Base-by-base conservation (phyloP, 1,140 invertebrate species). In the Sogatella furcifera region DNA sequence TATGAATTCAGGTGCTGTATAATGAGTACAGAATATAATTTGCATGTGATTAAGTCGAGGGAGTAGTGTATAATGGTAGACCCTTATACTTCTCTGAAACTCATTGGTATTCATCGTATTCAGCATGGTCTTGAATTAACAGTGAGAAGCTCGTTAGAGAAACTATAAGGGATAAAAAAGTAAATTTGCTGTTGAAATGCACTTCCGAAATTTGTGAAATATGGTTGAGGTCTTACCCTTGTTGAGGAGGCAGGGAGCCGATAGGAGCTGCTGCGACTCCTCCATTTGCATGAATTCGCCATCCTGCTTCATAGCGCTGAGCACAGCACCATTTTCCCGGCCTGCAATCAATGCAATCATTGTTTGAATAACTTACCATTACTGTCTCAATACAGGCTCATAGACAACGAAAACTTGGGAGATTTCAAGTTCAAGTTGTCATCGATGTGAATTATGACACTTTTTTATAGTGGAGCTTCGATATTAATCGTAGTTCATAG, bases 191-290 rank as follows among this genome's bases (percentile, higher is more conserved):
- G 13, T n/a, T 34, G 42, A 56, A 53, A 38, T 53, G 22, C 6
- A 60, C 19, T 55, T 22, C 2, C 15, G 21, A 55, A 56, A 38
- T 19, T 17, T 15, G 15, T 22, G 17, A 59, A 58, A 21, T 8
- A 38, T 38, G 34, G 15, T 21, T 2, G 2, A 4, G 13, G 10
- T 14, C 15, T 53, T 19, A 62, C 56, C 61, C 43, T 59, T 62
- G 21, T 49, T 49, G 8, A 22, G 19, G 21, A 19, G 31, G 14
- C 34, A 28, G 17, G 62, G 62, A 15, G 62, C 59, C n/a, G 57
- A 44, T n/a, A 63, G 62, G 53, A 63, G 62, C 59, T 63, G 52
- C 54, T 63, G 62, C 22, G 59, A 52, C 41, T 63, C 62, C n/a
- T 63, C 62, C 46, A 49, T 49, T 54, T 57, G 60, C 41, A 41